Percentiles rank a stretch among this genome's conserved stretches.
These are phyloP conservation scores for Batillaria attramentaria DNA, from an alignment of 1,140 invertebrate species.

Conservation along the genomic window DNA sequence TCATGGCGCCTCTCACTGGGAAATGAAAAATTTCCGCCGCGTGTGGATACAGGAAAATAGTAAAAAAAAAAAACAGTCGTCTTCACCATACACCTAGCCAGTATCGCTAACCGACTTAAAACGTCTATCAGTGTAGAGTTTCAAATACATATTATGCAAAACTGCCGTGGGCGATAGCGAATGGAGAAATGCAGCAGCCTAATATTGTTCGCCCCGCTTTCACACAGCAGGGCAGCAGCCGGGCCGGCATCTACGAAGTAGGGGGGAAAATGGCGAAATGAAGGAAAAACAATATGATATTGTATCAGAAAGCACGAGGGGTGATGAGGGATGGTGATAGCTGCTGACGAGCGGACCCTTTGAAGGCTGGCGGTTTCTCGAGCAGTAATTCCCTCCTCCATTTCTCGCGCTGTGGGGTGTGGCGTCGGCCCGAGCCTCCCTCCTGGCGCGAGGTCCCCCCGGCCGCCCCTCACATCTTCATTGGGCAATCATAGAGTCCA, in stretches of 20 bases:
- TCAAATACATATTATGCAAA: conserved; percentile 19
- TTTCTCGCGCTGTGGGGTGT: conserved; percentile 24
- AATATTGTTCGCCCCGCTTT: conserved; percentile 1
- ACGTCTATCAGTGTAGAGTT: not conserved
- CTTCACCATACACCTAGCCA: not conserved
- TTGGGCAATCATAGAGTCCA: conserved; percentile 30
- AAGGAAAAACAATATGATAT: conserved; percentile 35
- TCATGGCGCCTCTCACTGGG: not conserved
- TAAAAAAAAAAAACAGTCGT: not conserved
- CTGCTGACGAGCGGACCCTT: conserved; percentile 11
- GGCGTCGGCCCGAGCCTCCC: conserved; percentile 18
- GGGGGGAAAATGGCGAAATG: conserved; percentile 15
- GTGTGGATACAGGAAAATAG: not conserved
- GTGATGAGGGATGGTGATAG: conserved; percentile 25
- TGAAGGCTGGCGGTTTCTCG: conserved; percentile 4
- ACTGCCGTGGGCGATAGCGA: not conserved
- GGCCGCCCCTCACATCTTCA: conserved; percentile 18
- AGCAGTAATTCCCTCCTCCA: conserved; percentile 23
- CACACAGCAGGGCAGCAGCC: not conserved
- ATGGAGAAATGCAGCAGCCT: not conserved
- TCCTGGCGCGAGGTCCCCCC: not conserved
- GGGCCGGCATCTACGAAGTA: not conserved
- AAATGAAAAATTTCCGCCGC: conserved; percentile 12
- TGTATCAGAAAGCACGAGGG: conserved; percentile 30
- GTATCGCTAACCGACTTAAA: too few relatives aligned